A percentile compares a stretch with the other conserved stretches of the same genome.
Conservation (phyloP, 2,797 vertebrate genomes). For the Ambastaia sidthimunki region DNA sequence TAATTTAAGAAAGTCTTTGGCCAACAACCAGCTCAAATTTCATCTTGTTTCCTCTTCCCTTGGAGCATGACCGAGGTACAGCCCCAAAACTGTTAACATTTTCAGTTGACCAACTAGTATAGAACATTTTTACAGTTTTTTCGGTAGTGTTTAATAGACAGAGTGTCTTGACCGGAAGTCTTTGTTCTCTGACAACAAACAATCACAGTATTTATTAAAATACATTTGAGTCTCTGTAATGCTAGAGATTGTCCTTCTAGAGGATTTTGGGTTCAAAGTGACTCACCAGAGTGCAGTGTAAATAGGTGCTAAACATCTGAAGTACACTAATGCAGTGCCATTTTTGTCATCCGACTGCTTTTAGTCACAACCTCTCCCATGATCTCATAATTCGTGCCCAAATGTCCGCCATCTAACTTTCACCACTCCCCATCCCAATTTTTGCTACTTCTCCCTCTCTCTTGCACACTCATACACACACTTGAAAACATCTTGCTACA, state of each 20-base stretch:
- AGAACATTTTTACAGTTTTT: slow-evolving; percentile 35
- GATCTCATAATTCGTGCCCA: slow-evolving; percentile 26
- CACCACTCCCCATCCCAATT: background rate
- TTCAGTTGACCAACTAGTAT: slow-evolving; percentile 18
- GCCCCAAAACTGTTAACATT: background rate
- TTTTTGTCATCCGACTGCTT: slow-evolving; percentile 44
- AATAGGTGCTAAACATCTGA: slow-evolving; percentile 54
- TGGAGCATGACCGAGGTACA: slow-evolving; percentile 35
- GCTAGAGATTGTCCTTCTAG: slow-evolving; percentile 21
- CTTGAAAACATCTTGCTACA: slow-evolving; percentile 55
- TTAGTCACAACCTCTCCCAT: slow-evolving; percentile 53
- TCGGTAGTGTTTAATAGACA: slow-evolving; percentile 16
- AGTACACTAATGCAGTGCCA: slow-evolving; percentile 44
- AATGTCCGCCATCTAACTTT: slow-evolving; percentile 41
- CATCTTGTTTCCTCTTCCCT: slow-evolving; percentile 6
- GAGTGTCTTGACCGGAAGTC: slow-evolving; percentile 36
- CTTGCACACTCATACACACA: slow-evolving; percentile 36
- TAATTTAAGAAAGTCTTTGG: slow-evolving; percentile 51
- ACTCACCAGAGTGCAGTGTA: slow-evolving; percentile 47
- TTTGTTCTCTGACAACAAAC: slow-evolving; percentile 39
- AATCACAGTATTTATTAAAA: slow-evolving; percentile 60
- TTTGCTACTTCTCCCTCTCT: slow-evolving; percentile 35
- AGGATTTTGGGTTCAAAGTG: slow-evolving; percentile 52
- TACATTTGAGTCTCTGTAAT: slow-evolving; percentile 43
- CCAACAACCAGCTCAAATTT: slow-evolving; percentile 37